Base-by-base conservation (phyloP, 30 jellyfish, hydroid and myxozoan species). In the Mastigias papua region DNA sequence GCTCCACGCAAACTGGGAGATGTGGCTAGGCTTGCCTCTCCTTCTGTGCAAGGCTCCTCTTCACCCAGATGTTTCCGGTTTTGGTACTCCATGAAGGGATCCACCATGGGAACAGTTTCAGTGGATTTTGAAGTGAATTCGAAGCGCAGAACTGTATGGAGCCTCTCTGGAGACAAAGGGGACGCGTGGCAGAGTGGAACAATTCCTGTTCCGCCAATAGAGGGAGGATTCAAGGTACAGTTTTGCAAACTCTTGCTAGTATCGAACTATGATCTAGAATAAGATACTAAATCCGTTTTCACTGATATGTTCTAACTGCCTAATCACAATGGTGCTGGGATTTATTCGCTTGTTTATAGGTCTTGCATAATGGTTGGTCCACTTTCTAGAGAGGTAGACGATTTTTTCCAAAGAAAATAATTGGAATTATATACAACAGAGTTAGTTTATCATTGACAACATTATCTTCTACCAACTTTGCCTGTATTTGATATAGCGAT, bases 31-130 rank as follows among this genome's bases (percentile, higher is more conserved):
- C 84, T 93, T 1, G 54, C 84, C 11, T 78, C 97, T 30, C 70
- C 85, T 5, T 30, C 26, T 20, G 32, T 87, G 48, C 85, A 85
- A 48, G 75, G 78, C 11, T 29, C 85, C 1, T 20, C 87, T 0
- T 23, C 35, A 1, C 74, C 84, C n/a, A 88, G 98, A 0, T 87
- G 98, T 48, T 37, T 93, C 35, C 35, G 34, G 31, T 93, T 93
- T 66, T 82, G 93, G 90, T 93, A 87, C 86, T 29, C 58, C 86
- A 93, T 93, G 98, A 31, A 73, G 27, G 98, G 98, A 4, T 34
- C 90, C 10, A 82, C 92, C 15, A 88, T 76, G 7, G 98, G 98
- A 0, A 65, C 80, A 9, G 48, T 93, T 25, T 9, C 76, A 22
- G 76, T 93, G 7, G 81, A 69, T 10, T 23, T 87, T 57, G 86